Base-by-base conservation (phyloP, 2,113 vertebrate genomes). In the Platycercus adscitus region DNA sequence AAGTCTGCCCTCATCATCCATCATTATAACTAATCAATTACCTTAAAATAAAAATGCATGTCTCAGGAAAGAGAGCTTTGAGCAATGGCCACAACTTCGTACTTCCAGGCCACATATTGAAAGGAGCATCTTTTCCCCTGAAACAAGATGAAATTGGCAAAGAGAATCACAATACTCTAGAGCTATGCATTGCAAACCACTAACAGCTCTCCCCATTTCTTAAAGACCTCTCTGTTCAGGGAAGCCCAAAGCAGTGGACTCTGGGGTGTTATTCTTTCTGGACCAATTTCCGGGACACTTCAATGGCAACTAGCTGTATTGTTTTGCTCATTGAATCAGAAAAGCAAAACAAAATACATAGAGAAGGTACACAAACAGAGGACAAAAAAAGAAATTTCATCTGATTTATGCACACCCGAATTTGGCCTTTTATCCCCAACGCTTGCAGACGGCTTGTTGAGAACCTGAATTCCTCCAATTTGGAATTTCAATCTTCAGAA, bases 361-460 rank as follows among this genome's bases (percentile, higher is more conserved):
- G 35, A 68, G 28, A 66, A 77, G 13, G 7, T 33, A 56, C 11
- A 46, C 7, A 50, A 76, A 72, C 5, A 56, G 21, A 78, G 7
- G 13, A 4, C 11, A 24, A 46, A 71, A 60, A n/a, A 14, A 17
- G 2, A 7, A 29, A 17, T 14, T 39, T 26, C 6, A 29, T 33
- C 18, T 41, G 15, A 12, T 52, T 37, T 29, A 63, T 39, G 31
- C 3, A 13, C 7, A 60, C 5, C 35, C 6, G 7, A 49, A 33
- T 24, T 73, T 46, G 31, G 7, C 13, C 7, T 29, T 52, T 58
- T 76, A 47, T 10, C 26, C 17, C 24, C 39, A 21, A 16, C 0
- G 0, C 10, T 49, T 58, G 17, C n/a, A 56, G 12, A 26, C 11
- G 7, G 13, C n/a, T 58, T 1, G 1, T 43, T 20, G n/a, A 79